Conservation (phyloP, 2,888 invertebrate species). For the Agrochola macilenta region DNA sequence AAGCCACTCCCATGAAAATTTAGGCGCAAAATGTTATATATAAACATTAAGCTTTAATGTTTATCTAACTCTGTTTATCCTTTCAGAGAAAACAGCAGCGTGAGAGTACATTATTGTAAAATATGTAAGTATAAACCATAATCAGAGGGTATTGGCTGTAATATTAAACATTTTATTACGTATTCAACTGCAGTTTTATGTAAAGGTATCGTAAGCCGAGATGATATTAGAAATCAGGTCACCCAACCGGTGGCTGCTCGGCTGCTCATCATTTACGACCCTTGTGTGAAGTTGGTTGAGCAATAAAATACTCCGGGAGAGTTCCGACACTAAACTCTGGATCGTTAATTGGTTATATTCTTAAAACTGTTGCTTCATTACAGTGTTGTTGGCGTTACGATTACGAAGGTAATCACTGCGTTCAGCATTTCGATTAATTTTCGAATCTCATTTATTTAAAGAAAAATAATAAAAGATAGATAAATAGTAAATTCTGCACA, state of each 20-base stretch:
- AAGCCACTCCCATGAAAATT: no score
- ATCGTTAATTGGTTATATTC: constrained; percentile 48
- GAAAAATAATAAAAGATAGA: no score
- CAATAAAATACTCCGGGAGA: constrained; percentile 64
- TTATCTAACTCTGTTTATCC: neutral
- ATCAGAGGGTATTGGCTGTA: neutral
- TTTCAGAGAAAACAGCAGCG: neutral
- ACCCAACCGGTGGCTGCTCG: constrained; percentile 34
- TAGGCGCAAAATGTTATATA: neutral
- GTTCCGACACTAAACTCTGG: constrained; percentile 40
- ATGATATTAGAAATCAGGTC: constrained; percentile 63
- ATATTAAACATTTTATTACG: constrained; percentile 12
- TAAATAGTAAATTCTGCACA: no score
- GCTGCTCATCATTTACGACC: constrained; percentile 63
- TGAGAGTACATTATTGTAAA: neutral
- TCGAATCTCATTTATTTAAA: no score
- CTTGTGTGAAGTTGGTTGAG: constrained; percentile 63
- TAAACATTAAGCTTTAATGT: no score
- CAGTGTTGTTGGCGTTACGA: constrained; percentile 15
- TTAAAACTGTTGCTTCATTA: constrained; percentile 41
- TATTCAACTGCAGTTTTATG: constrained; percentile 23
- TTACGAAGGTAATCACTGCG: neutral
- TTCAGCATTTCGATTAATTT: no score
- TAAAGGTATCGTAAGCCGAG: constrained; percentile 22
- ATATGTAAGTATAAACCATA: neutral